Conservation (phyloP, 30 jellyfish, hydroid and myxozoan genomes). For the Rhopilema esculentum region DNA sequence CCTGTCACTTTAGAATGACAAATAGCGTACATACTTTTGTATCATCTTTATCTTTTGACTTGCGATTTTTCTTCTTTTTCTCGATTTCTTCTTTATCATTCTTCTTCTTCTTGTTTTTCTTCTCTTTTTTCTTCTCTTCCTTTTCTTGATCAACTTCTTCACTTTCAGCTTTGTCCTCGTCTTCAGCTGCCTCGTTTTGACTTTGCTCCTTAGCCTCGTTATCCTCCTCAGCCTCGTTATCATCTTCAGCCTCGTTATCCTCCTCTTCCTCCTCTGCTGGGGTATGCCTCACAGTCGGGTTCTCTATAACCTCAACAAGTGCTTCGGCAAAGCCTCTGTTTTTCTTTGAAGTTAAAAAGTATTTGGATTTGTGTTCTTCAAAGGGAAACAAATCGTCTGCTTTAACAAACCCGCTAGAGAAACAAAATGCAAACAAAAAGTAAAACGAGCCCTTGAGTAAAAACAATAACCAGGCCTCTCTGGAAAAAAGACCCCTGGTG, state of each 20-base stretch:
- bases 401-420: constrained; percentile 74
- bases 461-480: neutral
- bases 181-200: neutral
- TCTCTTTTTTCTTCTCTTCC: neutral
- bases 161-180: constrained; percentile 8
- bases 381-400: constrained; percentile 86
- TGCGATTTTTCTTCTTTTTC: neutral
- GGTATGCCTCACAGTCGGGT: constrained; percentile 82
- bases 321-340: constrained; percentile 93
- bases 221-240: constrained; percentile 13
- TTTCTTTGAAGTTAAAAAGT: constrained; percentile 58
- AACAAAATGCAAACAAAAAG: neutral
- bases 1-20: too few species aligned
- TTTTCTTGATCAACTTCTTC: constrained; percentile 4
- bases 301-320: constrained; percentile 73
- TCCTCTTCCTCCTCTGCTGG: constrained; percentile 39
- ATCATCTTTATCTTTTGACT: constrained; percentile 21
- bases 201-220: neutral
- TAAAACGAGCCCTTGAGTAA: neutral
- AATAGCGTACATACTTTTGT: neutral
- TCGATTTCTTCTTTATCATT: neutral
- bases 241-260: constrained; percentile 25
- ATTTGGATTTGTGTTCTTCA: constrained; percentile 79
- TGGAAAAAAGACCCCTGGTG: neutral
- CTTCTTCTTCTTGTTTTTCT: neutral